Percentiles rank a stretch among this genome's conserved stretches.
These are phyloP conservation scores for Platyscapa corneri DNA, from an alignment of 1,140 invertebrate species.

Conservation along the genomic window DNA sequence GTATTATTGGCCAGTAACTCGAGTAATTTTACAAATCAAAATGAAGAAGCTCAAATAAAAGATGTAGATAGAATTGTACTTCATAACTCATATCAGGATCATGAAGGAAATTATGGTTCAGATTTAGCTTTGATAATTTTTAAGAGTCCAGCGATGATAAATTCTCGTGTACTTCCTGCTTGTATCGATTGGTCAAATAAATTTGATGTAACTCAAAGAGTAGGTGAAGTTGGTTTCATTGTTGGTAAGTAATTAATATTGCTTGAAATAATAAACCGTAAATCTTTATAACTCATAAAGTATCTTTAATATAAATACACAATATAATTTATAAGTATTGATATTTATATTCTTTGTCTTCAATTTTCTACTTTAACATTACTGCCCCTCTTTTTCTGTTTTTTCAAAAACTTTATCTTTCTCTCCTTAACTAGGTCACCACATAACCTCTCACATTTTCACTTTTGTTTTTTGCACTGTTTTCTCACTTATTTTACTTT, in stretches of 20 bases:
- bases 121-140: conserved; percentile 72
- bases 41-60: conserved; percentile 62
- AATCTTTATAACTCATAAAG: too few species aligned
- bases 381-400: too few species aligned
- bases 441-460: too few species aligned
- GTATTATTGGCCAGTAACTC: conserved; percentile 65
- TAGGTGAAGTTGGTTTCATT: conserved; percentile 60
- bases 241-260: conserved; percentile 58
- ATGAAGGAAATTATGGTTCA: conserved; percentile 71
- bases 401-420: too few species aligned
- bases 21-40: conserved; percentile 61
- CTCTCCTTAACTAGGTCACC: too few species aligned
- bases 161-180: conserved; percentile 62
- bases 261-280: neutral
- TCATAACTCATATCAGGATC: conserved; percentile 69
- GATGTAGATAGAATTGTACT: conserved; percentile 63
- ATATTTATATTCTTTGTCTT: too few species aligned
- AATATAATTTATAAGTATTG: too few species aligned
- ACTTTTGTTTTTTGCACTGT: too few species aligned
- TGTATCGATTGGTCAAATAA: conserved; percentile 68
- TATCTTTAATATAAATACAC: too few species aligned
- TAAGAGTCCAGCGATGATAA: conserved; percentile 58
- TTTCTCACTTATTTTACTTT: too few species aligned
- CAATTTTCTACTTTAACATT: too few species aligned
- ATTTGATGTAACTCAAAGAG: conserved; percentile 56